These are phyloP conservation scores for Brachionus koreanus DNA, from an alignment of 1,140 invertebrate species.

Conservation along the genomic window DNA sequence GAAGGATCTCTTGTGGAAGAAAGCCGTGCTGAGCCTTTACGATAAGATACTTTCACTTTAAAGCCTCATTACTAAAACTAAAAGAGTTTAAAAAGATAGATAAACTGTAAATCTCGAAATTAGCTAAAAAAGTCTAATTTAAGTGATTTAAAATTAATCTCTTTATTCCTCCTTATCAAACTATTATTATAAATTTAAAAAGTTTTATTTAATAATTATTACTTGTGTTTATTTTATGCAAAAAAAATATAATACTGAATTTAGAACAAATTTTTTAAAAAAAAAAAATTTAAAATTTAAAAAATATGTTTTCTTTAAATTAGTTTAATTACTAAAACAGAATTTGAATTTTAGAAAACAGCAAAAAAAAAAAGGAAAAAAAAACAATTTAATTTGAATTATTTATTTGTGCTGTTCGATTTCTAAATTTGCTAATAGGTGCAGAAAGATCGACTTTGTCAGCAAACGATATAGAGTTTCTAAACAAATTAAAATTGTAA, in stretches of 20 bases:
- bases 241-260: not conserved
- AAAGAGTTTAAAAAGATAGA: no score
- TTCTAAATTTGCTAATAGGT: not conserved
- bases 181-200: no score
- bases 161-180: no score
- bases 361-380: not conserved
- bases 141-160: no score
- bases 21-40: no score
- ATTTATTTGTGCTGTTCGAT: conserved; percentile 4
- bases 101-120: no score
- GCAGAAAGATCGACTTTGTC: not conserved
- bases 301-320: not conserved
- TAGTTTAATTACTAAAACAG: not conserved
- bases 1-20: no score
- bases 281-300: not conserved
- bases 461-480: not conserved
- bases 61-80: no score
- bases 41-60: no score
- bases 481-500: conserved; percentile 31
- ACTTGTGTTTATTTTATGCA: no score
- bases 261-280: no score
- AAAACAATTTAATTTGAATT: not conserved
- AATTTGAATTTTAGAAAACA: not conserved
- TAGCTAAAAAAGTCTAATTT: no score
- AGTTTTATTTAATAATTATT: not conserved